A percentile compares a stretch with the other conserved stretches of the same genome.
These are phyloP conservation scores for Petroica traversi DNA, from an alignment of 2,113 vertebrate species.

Conservation along the genomic window DNA sequence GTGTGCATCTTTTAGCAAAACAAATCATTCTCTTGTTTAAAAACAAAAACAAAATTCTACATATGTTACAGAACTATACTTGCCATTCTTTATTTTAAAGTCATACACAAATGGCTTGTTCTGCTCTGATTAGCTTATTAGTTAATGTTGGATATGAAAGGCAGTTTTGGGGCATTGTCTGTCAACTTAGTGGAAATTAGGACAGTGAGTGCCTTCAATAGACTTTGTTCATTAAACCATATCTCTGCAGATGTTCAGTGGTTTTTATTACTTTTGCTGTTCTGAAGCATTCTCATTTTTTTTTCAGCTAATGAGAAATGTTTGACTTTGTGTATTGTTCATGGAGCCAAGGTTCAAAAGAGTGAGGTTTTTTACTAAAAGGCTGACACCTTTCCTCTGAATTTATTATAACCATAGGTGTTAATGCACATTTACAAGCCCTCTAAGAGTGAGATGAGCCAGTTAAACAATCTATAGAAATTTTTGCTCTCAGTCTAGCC, in stretches of 20 bases:
- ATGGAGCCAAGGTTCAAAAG: background rate
- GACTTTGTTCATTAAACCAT: slow-evolving; percentile 80
- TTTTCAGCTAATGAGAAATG: slow-evolving; percentile 51
- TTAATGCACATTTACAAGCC: background rate
- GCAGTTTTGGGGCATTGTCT: slow-evolving; percentile 78
- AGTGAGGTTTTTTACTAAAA: background rate
- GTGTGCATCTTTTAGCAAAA: slow-evolving; percentile 50
- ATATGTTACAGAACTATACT: slow-evolving; percentile 35
- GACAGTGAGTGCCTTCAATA: slow-evolving; percentile 76
- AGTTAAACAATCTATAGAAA: background rate
- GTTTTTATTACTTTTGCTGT: slow-evolving; percentile 60
- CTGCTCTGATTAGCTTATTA: slow-evolving; percentile 82
- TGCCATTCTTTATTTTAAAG: slow-evolving; percentile 63
- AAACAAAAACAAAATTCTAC: slow-evolving; percentile 29
- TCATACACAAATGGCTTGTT: slow-evolving; percentile 69
- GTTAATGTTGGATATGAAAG: slow-evolving; percentile 74
- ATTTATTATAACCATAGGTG: background rate
- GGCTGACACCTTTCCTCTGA: background rate
- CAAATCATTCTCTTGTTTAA: slow-evolving; percentile 51
- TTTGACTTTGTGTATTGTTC: background rate
- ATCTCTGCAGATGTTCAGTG: slow-evolving; percentile 76
- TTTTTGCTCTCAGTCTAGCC: background rate
- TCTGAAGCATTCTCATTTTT: slow-evolving; percentile 48
- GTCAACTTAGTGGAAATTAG: slow-evolving; percentile 79
- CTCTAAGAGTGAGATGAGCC: background rate